Conservation (phyloP, 2,797 vertebrate genomes). For the Gallinago stenura region DNA sequence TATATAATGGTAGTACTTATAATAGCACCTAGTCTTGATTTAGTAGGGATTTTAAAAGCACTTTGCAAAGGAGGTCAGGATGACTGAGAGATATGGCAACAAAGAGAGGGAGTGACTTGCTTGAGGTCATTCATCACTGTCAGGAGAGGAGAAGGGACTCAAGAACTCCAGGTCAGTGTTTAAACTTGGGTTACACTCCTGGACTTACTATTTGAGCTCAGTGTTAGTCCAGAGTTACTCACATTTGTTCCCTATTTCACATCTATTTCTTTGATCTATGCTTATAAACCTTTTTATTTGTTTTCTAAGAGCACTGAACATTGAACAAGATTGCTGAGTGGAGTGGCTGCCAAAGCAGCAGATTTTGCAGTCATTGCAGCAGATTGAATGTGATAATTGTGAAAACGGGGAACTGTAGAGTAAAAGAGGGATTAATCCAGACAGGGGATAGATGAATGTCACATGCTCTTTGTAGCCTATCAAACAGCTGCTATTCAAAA, state of each 20-base stretch:
- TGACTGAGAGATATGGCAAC: background rate
- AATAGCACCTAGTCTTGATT: background rate
- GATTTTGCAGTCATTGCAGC: background rate
- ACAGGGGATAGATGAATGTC: background rate
- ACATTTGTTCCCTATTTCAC: background rate
- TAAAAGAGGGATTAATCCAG: background rate
- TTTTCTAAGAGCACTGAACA: background rate
- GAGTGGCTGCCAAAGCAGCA: background rate
- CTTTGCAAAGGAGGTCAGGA: background rate
- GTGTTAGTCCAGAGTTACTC: background rate
- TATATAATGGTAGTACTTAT: background rate
- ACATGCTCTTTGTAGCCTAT: background rate
- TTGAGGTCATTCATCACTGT: background rate
- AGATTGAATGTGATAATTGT: conserved; percentile 25
- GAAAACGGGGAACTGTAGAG: background rate
- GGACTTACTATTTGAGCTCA: background rate
- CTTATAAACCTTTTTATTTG: background rate
- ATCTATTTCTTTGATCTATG: background rate
- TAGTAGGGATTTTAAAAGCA: background rate
- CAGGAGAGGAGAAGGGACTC: fast-evolving
- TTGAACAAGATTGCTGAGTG: background rate
- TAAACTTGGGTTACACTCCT: background rate
- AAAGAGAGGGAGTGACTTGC: background rate
- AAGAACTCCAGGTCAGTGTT: background rate
- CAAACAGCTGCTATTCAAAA: background rate